Base-by-base conservation (phyloP, 2,797 vertebrate species). In the Enteromius viviparus region DNA sequence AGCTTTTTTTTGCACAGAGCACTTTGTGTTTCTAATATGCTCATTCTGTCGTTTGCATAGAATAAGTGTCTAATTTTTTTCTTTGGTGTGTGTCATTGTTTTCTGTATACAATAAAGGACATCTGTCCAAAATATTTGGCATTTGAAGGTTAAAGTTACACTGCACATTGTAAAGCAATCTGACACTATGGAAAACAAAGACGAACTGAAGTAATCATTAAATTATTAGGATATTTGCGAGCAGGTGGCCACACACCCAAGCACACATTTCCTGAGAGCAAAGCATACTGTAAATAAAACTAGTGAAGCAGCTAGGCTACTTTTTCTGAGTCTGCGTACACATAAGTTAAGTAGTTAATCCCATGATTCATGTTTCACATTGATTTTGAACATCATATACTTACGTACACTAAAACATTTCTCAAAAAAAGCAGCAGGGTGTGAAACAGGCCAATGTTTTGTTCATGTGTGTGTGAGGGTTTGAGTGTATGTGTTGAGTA, bases 201-300 rank as follows among this genome's bases (percentile, higher is more conserved):
- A 26, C 72, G 21, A 72, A 74, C 14, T 47, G 19, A 64, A 64
- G 21, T 72, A 72, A 74, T 64, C 19, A 64, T 81, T 74, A 14
- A 12, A 80, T 32, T 40, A 34, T 55, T 76, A 34, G 45, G 42
- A 64, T 76, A 81, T 47, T 78, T 80, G 40, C 74, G 47, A 69
- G 78, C 53, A 29, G 71, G 78, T 58, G 70, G 29, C 45, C 32
- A 34, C 65, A 21, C 45, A 77, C 74, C 60, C 21, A 60, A 60
- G 55, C 55, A 60, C 55, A 60, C 15, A 81, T 81, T 64, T 51
- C 55, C n/a, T 74, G 32, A 71, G 40, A 64, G 29, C 29, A 81
- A 51, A 29, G 55, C 21, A 51, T 72, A 51, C 32, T 37, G 49
- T 55, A 55, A 49, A 81, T 74, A 64, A 72, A 81, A 47, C 23